Percentiles rank a stretch among this genome's conserved stretches.
phyloP scores from a whole-genome alignment of 2,797 vertebrate genomes.

The Gallinago solitaria region DNA sequence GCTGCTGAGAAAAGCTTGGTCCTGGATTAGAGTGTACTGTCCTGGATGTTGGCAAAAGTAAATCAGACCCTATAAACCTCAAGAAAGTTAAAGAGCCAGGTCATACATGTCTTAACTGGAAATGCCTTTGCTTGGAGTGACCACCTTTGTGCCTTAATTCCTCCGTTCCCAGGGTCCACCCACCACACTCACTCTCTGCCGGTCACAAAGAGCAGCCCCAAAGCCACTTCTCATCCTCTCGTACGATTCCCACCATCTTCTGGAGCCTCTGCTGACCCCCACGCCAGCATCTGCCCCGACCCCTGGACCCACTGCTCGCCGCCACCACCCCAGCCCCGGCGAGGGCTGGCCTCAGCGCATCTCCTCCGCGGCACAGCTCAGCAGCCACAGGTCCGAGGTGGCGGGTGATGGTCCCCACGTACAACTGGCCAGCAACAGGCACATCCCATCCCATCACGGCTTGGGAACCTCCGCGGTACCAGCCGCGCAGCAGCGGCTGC shows the following conservation, averaged over 20 bases:
- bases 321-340: accelerated
- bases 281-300: background rate
- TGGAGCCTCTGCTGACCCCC: background rate
- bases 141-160: background rate
- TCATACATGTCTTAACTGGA: background rate
- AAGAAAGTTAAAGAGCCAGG: background rate
- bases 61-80: background rate
- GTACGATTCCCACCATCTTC: accelerated
- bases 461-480: background rate
- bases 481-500: background rate
- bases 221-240: background rate
- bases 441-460: background rate
- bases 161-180: background rate
- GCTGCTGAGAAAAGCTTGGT: background rate
- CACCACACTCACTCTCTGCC: background rate
- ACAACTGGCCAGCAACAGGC: background rate
- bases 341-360: background rate
- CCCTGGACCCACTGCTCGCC: accelerated
- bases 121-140: background rate
- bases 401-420: accelerated
- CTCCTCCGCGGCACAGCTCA: background rate
- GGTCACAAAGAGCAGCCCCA: background rate
- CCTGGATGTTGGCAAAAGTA: background rate
- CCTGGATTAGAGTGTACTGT: background rate
- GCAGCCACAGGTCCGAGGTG: background rate